Evolutionary conservation across 2,888 invertebrate species (phyloP).

Genomic region (Cynaeus angustus): DNA sequence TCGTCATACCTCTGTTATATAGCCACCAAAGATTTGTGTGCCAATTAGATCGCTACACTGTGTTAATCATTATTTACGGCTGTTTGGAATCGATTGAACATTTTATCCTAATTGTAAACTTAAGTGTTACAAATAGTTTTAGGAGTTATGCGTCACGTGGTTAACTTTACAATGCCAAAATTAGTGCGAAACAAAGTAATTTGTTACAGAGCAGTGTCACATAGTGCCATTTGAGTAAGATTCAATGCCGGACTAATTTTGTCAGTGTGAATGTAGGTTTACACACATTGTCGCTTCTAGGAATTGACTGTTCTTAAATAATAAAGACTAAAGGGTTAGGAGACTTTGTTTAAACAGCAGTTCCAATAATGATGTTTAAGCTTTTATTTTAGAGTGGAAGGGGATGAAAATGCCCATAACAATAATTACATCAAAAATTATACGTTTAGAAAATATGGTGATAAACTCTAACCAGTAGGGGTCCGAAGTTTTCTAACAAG

Average conservation of each 20-base stretch:
- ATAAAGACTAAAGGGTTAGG: background rate
- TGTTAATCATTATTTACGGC: slow-evolving; percentile 9
- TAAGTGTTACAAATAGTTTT: slow-evolving; percentile 14
- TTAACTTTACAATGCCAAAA: no score
- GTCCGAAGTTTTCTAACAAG: slow-evolving; percentile 9
- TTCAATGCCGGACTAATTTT: no score
- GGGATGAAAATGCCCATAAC: slow-evolving; percentile 34
- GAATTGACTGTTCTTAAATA: background rate
- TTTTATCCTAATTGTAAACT: slow-evolving; percentile 21
- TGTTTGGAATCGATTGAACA: slow-evolving; percentile 34
- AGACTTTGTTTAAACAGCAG: background rate
- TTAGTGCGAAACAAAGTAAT: no score
- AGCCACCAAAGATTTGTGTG: slow-evolving; percentile 30
- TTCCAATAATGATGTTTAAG: slow-evolving; percentile 22
- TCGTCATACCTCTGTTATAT: slow-evolving; percentile 6
- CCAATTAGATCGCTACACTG: slow-evolving; percentile 15
- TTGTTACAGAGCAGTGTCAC: no score
- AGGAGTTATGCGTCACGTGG: background rate
- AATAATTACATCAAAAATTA: slow-evolving; percentile 40
- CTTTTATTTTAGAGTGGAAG: slow-evolving; percentile 40
- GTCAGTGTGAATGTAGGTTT: no score
- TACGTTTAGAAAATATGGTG: slow-evolving; percentile 40
- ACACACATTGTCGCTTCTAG: background rate
- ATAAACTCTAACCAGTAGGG: slow-evolving; percentile 28
- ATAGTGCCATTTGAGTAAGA: no score